Percentiles rank a stretch among this genome's conserved stretches.
phyloP scores from a whole-genome alignment of 2,797 vertebrate species.

The Notolabrus celidotus region DNA sequence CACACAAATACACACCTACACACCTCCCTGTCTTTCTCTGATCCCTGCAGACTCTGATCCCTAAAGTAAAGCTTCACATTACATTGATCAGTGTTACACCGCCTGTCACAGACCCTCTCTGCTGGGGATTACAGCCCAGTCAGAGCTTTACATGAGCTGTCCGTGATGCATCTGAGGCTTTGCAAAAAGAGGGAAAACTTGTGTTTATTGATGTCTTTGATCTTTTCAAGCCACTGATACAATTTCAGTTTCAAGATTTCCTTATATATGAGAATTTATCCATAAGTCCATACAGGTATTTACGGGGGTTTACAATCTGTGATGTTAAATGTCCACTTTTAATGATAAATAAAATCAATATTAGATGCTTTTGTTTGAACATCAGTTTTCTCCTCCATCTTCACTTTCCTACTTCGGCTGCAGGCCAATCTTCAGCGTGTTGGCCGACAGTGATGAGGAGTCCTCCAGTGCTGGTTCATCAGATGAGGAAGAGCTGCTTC shows the following conservation, averaged over 20 bases:
- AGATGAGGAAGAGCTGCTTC: constrained; percentile 87
- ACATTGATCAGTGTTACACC: constrained; percentile 38
- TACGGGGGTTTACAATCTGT: not conserved
- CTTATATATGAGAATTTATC: not conserved
- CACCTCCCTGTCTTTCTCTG: constrained; percentile 18
- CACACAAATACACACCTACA: not conserved
- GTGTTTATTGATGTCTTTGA: not conserved
- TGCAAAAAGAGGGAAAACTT: not conserved
- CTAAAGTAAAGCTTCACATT: constrained; percentile 32
- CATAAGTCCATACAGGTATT: too few relatives aligned
- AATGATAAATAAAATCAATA: too few relatives aligned
- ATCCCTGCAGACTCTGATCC: constrained; percentile 27
- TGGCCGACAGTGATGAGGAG: constrained; percentile 92
- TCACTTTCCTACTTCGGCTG: constrained; percentile 40
- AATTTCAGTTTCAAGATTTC: not conserved
- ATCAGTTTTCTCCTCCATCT: not conserved
- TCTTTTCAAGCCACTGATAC: not conserved
- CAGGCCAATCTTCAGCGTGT: constrained; percentile 79
- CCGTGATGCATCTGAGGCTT: constrained; percentile 6
- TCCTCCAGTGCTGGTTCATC: constrained; percentile 92
- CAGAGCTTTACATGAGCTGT: constrained; percentile 29
- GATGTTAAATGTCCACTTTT: not conserved
- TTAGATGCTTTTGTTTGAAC: not conserved
- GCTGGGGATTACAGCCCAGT: constrained; percentile 40
- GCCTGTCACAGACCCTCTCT: constrained; percentile 21